Percentiles rank a stretch among this genome's conserved stretches.
These are phyloP conservation scores for Hirtodrosophila cameraria DNA, from an alignment of 2,888 invertebrate genomes.

Conservation along the genomic window DNA sequence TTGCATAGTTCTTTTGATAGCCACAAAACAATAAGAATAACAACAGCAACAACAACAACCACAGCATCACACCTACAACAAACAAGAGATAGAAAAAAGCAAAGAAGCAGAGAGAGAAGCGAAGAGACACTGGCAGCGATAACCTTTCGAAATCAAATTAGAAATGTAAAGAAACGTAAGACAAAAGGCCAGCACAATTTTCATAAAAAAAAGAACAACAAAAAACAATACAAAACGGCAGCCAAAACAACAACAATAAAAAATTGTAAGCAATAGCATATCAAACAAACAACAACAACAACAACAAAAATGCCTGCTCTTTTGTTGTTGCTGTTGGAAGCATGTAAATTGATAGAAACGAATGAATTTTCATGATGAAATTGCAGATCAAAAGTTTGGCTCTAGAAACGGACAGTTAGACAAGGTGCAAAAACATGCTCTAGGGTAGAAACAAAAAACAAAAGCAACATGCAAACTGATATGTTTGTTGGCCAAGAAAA, in stretches of 20 bases:
- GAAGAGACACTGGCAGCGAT: constrained; percentile 36
- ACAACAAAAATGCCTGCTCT: too few relatives aligned
- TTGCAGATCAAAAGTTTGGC: constrained; percentile 48
- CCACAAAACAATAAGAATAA: constrained; percentile 32
- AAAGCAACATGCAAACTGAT: neutral
- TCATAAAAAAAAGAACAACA: constrained; percentile 9
- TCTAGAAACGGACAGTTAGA: too few relatives aligned
- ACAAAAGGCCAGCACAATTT: constrained; percentile 26
- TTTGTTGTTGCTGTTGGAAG: too few relatives aligned
- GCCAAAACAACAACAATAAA: constrained; percentile 10
- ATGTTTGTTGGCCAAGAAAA: neutral
- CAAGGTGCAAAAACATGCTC: constrained; percentile 20
- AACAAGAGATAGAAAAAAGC: constrained; percentile 11
- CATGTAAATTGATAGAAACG: too few relatives aligned
- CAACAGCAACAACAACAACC: constrained; percentile 15
- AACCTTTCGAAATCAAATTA: constrained; percentile 79
- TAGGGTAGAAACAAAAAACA: constrained; percentile 3
- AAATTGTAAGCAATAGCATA: constrained; percentile 9
- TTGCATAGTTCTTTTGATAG: constrained; percentile 75
- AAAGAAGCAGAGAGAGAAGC: neutral
- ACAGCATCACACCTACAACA: constrained; percentile 59
- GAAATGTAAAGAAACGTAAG: constrained; percentile 59
- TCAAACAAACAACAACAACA: constrained; percentile 7
- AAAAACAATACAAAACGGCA: constrained; percentile 2
- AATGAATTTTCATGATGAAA: constrained; percentile 28